phyloP scores from a whole-genome alignment of 2,797 vertebrate species.

The Chloroceryle inda region DNA sequence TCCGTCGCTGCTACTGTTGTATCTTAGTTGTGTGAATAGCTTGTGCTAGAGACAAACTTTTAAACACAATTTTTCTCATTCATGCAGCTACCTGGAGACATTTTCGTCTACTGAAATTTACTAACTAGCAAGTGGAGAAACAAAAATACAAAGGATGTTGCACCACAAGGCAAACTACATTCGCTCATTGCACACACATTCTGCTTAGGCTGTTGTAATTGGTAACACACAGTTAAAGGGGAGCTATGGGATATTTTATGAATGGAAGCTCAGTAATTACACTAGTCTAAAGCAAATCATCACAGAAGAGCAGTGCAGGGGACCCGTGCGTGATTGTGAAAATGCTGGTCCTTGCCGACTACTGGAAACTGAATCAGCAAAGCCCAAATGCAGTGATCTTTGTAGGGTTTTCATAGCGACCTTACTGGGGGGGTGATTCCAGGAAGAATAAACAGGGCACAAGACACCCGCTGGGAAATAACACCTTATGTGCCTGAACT shows the following conservation, averaged over 20 bases:
- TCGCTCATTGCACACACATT: background rate
- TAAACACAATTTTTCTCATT: background rate
- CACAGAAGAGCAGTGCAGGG: background rate
- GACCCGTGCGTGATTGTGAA: fast-evolving
- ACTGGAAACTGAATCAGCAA: background rate
- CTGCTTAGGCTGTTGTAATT: background rate
- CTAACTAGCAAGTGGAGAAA: background rate
- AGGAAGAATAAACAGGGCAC: background rate
- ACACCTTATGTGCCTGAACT: background rate
- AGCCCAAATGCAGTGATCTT: background rate
- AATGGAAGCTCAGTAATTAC: background rate
- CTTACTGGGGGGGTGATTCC: background rate
- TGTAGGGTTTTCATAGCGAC: background rate
- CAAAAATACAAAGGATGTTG: background rate
- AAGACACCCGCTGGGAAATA: background rate
- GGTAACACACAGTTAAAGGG: background rate
- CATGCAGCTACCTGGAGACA: background rate
- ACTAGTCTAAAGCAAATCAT: background rate
- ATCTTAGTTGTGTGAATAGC: background rate
- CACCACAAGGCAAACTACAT: background rate
- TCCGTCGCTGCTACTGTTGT: background rate
- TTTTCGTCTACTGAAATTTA: background rate
- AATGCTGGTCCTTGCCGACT: background rate
- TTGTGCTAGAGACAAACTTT: background rate
- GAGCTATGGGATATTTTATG: background rate